These are phyloP conservation scores for Loriculus beryllinus DNA, from an alignment of 2,797 vertebrate genomes.

Conservation along the genomic window DNA sequence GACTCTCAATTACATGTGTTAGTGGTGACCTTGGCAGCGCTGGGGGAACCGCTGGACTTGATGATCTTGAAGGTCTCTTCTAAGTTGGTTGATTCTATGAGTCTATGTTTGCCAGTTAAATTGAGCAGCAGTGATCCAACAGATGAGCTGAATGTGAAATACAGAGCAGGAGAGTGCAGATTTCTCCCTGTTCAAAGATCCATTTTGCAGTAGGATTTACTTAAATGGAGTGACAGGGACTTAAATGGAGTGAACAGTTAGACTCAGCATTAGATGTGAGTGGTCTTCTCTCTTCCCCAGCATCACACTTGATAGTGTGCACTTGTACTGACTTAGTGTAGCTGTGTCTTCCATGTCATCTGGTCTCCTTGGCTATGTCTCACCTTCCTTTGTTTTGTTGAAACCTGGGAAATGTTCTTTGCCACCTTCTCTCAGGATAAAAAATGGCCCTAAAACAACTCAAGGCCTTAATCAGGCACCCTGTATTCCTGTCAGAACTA, in stretches of 20 bases:
- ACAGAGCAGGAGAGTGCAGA: neutral
- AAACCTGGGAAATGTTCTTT: neutral
- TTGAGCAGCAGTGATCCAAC: neutral
- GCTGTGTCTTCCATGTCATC: neutral
- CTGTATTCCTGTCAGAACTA: neutral
- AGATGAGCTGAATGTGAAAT: neutral
- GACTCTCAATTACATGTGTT: too few species aligned
- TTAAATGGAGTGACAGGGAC: neutral
- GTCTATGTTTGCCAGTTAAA: neutral
- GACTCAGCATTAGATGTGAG: neutral
- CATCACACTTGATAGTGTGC: neutral
- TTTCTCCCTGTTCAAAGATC: neutral
- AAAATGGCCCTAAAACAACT: neutral
- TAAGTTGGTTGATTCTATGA: too few species aligned
- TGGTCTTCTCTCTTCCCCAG: neutral
- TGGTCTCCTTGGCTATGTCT: neutral
- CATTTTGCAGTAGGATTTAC: neutral
- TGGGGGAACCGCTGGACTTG: too few species aligned
- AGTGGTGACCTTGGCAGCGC: too few species aligned
- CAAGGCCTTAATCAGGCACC: neutral
- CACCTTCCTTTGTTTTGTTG: neutral
- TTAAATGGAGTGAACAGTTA: neutral
- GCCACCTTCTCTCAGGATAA: neutral
- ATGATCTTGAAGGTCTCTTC: too few species aligned
- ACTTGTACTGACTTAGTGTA: neutral